Evolutionary conservation across 1,140 invertebrate genomes (phyloP).

Genomic region (Zeugodacus cucurbitae): DNA sequence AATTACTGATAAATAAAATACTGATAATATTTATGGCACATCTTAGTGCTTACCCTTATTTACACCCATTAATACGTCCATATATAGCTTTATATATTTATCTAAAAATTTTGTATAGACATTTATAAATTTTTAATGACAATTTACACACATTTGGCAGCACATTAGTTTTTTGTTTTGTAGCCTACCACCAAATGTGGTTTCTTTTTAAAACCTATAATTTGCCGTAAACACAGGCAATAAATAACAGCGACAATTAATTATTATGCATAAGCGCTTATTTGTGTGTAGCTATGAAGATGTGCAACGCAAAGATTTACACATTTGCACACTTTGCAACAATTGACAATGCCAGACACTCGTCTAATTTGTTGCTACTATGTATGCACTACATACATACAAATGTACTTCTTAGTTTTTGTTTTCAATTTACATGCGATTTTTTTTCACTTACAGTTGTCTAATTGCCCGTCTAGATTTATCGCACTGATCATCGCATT

Average conservation of each 20-base stretch:
- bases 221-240: neutral
- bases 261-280: neutral
- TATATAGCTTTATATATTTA: too few relatives aligned
- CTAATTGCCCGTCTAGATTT: neutral
- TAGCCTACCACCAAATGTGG: neutral
- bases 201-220: neutral
- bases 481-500: neutral
- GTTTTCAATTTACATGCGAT: neutral
- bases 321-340: neutral
- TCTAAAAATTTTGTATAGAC: too few relatives aligned
- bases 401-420: neutral
- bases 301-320: neutral
- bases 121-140: neutral
- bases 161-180: constrained; percentile 17
- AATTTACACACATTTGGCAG: constrained; percentile 5
- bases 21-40: too few relatives aligned
- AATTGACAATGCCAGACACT: neutral
- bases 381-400: neutral
- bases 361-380: neutral
- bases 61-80: neutral
- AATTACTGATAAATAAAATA: too few relatives aligned
- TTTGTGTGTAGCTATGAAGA: neutral
- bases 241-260: constrained; percentile 1
- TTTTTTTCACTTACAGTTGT: too few relatives aligned
- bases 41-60: too few relatives aligned